These are phyloP conservation scores for Planiliza haematocheilus DNA, from an alignment of 2,113 vertebrate genomes.

Conservation along the genomic window DNA sequence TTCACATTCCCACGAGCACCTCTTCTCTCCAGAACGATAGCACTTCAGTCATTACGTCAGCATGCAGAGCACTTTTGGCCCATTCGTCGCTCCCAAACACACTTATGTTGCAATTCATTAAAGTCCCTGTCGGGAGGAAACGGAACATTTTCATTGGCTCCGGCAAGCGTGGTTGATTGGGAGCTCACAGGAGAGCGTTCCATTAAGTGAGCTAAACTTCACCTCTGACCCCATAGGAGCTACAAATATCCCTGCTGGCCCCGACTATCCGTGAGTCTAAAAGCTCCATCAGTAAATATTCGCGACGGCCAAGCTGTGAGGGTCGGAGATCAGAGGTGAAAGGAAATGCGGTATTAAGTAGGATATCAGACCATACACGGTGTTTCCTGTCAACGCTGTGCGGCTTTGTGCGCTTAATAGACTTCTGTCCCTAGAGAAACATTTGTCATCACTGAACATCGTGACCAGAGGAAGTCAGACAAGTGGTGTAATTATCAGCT, in stretches of 20 bases:
- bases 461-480: too few species aligned
- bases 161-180: slow-evolving; percentile 22
- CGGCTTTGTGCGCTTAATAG: too few species aligned
- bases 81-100: slow-evolving; percentile 38
- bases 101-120: slow-evolving; percentile 50
- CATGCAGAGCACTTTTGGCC: slow-evolving; percentile 28
- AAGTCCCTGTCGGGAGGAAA: slow-evolving; percentile 25
- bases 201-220: slow-evolving; percentile 50
- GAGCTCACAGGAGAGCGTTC: slow-evolving; percentile 57
- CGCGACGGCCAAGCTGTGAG: slow-evolving; percentile 23
- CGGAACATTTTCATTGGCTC: slow-evolving; percentile 18
- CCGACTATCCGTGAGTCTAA: slow-evolving; percentile 13
- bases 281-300: slow-evolving; percentile 34
- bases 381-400: slow-evolving; percentile 24
- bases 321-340: slow-evolving; percentile 34
- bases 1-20: slow-evolving; percentile 58
- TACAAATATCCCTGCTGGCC: slow-evolving; percentile 42
- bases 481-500: too few species aligned
- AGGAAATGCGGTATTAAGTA: slow-evolving; percentile 54
- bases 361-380: slow-evolving; percentile 7
- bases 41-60: slow-evolving; percentile 57
- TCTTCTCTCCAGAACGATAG: slow-evolving; percentile 11
- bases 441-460: too few species aligned
- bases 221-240: slow-evolving; percentile 60
- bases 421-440: too few species aligned